Percentiles rank a stretch among this genome's conserved stretches.
Conservation (phyloP, 2,888 invertebrate genomes). For the Caenorhabditis sp. region DNA sequence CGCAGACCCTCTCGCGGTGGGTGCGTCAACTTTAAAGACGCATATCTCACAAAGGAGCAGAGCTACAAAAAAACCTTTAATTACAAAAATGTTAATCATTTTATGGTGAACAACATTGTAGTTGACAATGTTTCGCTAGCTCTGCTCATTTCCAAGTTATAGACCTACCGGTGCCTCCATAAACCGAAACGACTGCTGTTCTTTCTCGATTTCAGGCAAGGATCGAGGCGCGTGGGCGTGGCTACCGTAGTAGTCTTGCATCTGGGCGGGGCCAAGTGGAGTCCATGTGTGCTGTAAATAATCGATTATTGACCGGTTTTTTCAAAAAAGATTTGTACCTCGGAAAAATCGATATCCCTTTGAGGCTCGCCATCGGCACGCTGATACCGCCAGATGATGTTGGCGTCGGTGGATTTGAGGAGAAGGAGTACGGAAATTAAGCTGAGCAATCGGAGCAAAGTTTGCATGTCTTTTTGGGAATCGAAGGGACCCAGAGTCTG, state of each 20-base stretch:
- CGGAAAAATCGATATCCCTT: constrained; percentile 52
- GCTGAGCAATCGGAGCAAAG: constrained; percentile 2
- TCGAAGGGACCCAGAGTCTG: constrained; percentile 13
- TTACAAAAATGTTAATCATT: not conserved
- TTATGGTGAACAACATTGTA: not conserved
- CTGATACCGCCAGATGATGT: constrained; percentile 49
- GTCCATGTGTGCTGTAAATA: constrained; percentile 61
- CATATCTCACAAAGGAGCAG: not conserved
- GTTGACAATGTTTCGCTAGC: not conserved
- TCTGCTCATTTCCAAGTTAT: not conserved
- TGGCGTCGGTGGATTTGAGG: constrained; percentile 15
- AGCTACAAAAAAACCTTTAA: not conserved
- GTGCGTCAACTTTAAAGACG: not conserved
- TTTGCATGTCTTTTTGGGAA: constrained; percentile 11
- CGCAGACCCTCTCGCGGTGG: not conserved
- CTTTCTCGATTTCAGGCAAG: constrained; percentile 29
- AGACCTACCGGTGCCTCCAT: constrained; percentile 61
- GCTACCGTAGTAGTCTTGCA: constrained; percentile 52
- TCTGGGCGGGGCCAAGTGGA: constrained; percentile 56
- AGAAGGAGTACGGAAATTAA: not conserved
- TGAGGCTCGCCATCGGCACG: constrained; percentile 39
- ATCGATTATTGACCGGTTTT: not conserved
- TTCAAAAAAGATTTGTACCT: constrained; percentile 30
- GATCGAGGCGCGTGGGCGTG: constrained; percentile 33
- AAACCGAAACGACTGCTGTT: constrained; percentile 55